Evolutionary conservation across 2,797 vertebrate species (phyloP).

Genomic region (Melanotaenia trifasciata): DNA sequence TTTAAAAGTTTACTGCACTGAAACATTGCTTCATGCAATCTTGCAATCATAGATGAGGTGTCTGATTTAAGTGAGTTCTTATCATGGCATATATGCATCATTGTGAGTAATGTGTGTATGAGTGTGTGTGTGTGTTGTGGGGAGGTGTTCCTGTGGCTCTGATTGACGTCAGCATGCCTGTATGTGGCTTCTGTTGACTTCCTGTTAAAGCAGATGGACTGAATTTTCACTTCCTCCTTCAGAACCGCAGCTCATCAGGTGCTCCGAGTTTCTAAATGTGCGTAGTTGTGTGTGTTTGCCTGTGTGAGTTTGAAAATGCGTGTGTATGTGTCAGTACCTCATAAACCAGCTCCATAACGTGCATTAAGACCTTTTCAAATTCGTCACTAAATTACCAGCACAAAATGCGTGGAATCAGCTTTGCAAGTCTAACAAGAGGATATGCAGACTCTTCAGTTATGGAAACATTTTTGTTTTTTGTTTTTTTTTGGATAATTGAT

Average conservation of each 20-base stretch:
- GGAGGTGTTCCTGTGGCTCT: slow-evolving; percentile 81
- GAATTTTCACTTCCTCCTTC: slow-evolving; percentile 83
- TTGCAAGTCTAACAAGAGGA: neutral
- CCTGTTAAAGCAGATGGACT: slow-evolving; percentile 85
- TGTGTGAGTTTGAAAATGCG: slow-evolving; percentile 11
- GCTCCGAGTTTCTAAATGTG: slow-evolving; percentile 48
- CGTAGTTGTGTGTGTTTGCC: slow-evolving; percentile 30
- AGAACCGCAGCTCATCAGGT: slow-evolving; percentile 79
- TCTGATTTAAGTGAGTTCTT: slow-evolving; percentile 37
- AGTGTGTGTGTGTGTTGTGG: slow-evolving; percentile 48
- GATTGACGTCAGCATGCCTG: slow-evolving; percentile 84
- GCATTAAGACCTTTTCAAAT: slow-evolving; percentile 25
- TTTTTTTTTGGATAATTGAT: neutral
- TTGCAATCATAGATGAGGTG: slow-evolving; percentile 23
- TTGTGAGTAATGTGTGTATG: slow-evolving; percentile 42
- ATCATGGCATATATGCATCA: slow-evolving; percentile 27
- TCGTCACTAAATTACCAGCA: neutral
- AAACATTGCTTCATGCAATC: neutral
- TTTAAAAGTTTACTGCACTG: slow-evolving; percentile 1
- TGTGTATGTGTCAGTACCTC: slow-evolving; percentile 6
- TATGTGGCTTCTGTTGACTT: slow-evolving; percentile 87
- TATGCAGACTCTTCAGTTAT: neutral
- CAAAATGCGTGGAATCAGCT: neutral
- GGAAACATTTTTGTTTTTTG: neutral
- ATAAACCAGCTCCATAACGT: slow-evolving; percentile 15